phyloP scores from a whole-genome alignment of 2,888 invertebrate species.

The Xestia ashworthii region DNA sequence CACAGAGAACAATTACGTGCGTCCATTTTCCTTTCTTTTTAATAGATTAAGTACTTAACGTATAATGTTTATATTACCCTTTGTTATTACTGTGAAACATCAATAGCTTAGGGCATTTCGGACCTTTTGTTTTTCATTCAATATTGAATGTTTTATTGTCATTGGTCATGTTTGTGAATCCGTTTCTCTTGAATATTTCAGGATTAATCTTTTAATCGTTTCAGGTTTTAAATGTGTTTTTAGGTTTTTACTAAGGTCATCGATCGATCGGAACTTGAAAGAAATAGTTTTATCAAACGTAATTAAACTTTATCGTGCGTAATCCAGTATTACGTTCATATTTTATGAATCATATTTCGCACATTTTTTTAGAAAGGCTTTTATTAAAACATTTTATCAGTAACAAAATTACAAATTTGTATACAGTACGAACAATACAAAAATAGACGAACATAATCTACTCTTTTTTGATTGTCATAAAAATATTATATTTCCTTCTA shows the following conservation, averaged over 20 bases:
- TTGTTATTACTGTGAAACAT: constrained; percentile 11
- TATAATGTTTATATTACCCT: background rate
- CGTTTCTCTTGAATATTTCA: background rate
- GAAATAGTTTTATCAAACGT: background rate
- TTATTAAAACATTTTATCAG: background rate
- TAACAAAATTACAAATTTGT: background rate
- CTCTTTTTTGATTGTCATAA: background rate
- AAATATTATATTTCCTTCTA: constrained; percentile 3
- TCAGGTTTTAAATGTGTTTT: background rate
- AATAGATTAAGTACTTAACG: background rate
- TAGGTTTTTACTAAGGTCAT: background rate
- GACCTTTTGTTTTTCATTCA: constrained; percentile 21
- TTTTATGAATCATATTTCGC: background rate
- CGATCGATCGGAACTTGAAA: background rate
- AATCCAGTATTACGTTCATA: background rate
- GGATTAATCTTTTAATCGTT: background rate
- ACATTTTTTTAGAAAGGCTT: background rate
- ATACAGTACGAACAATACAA: background rate
- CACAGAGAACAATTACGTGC: background rate
- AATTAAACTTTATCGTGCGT: background rate
- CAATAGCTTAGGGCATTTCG: constrained; percentile 27
- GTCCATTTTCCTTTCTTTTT: background rate
- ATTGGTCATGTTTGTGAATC: constrained; percentile 15
- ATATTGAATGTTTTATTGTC: constrained; percentile 34
- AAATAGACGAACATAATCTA: background rate